Conservation (phyloP, 2,113 vertebrate genomes). For the Hyaena hyaena region DNA sequence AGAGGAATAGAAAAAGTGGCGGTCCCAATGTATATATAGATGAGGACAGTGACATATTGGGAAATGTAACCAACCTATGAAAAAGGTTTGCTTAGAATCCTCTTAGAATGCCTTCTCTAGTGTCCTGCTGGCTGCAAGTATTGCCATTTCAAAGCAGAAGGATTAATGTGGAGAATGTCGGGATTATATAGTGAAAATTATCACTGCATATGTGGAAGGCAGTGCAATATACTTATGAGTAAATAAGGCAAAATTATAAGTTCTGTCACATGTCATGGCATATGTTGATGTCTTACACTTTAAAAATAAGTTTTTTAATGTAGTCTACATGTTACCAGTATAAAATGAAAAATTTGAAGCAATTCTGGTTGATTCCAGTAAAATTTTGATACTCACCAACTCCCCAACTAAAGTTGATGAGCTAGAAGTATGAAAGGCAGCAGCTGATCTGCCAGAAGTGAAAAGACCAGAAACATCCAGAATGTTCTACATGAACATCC, state of each 20-base stretch:
- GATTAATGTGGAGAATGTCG: neutral
- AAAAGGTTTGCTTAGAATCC: neutral
- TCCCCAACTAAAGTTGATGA: neutral
- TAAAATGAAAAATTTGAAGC: constrained; percentile 17
- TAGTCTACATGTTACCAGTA: neutral
- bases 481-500: neutral
- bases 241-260: neutral
- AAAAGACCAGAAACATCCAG: neutral
- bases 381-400: neutral
- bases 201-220: neutral
- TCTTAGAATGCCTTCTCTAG: neutral
- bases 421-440: neutral
- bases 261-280: neutral
- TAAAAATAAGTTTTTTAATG: neutral
- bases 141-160: neutral
- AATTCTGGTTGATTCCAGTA: neutral
- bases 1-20: neutral
- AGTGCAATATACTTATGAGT: neutral
- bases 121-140: neutral
- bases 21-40: neutral
- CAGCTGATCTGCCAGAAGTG: neutral
- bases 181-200: neutral
- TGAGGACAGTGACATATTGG: neutral
- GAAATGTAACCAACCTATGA: neutral
- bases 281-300: neutral